Evolutionary conservation across 2,888 invertebrate genomes (phyloP), one percentile per base, ranked within the genome.

Genomic region (Cheilosia scutellata): DNA sequence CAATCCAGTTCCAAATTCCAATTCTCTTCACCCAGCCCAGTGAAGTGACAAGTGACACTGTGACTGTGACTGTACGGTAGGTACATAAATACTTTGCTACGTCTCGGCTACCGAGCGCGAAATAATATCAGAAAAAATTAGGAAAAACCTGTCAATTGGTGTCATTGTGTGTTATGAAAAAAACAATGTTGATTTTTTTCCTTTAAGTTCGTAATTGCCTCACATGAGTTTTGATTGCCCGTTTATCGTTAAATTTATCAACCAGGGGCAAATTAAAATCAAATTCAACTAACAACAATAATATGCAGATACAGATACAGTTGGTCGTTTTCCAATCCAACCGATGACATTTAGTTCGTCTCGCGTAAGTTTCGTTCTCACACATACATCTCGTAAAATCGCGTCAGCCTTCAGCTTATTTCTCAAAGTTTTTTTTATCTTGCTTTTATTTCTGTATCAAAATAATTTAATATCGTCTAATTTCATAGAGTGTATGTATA

Each of bases 61-160:
- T n/a, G n/a, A n/a, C n/a, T n/a, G n/a, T n/a, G n/a, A n/a, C n/a
- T n/a, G 44, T 16, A 44, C 16, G 13, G 13, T 44, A 5, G 33
- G 33, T 40, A 40, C 40, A 40, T 40, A 9, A 20, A 20, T 37
- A 37, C 11, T 37, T 47, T 47, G 16, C 27, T 25, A 16, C 2
- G 4, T 29, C 51, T 29, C 51, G 27, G 25, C 60, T 51, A 60
- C 53, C 65, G 31, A 66, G 51, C 29, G 55, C 7, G 9, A 58
- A 51, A 62, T 57, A 63, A 40, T 16, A 55, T 47, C 6, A 11
- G 11, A 37, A 11, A 20, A 71, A 82, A 76, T 77, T 60, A 82
- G 53, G 77, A 60, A 58, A 65, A 80, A 72, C 60, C 60, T 80
- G 79, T 71, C 82, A 82, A 71, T 82, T 82, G 57, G 60, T 58